Base-by-base conservation (phyloP, 1,140 invertebrate genomes). In the Panagrolaimus sp. region DNA sequence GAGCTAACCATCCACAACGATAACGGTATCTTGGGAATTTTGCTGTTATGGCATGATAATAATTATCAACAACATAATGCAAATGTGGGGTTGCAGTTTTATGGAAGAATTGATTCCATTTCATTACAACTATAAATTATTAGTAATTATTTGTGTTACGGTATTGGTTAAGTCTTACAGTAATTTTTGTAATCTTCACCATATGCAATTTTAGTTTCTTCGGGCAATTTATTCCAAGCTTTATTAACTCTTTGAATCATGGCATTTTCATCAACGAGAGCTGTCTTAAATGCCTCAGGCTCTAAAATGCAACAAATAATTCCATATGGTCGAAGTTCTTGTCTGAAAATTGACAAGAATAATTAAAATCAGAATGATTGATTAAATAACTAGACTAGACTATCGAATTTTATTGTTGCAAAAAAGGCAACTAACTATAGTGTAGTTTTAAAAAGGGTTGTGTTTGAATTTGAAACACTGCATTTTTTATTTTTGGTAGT, bases 1-100 rank as follows among this genome's bases (percentile, higher is more conserved):
- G 48, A 1, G 76, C 65, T 38, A 78, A 78, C 70, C 73, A 79
- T 0, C 76, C 76, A 66, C 76, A 78, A 17, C 78, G 67, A 65
- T 78, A 78, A 10, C 76, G 78, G 15, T 47, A 73, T 48, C 76
- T 43, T 21, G 77, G 77, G 65, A 73, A 79, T 15, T 63, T 62
- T n/a, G 77, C 77, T 12, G 77, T 79, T 9, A 79, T 64, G 9
- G 78, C 77, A 46, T 79, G 77, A 67, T 74, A 79, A 44, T 79
- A 79, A 45, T 74, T 75, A 45, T 79, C 77, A 21, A 79, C 77
- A n/a, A 79, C 77, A n/a, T 78, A 71, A 47, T 72, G 43, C 43
- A 77, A 68, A 28, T 73, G 77, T 15, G 65, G 45, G 1, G 77
- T 73, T 5, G 72, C 75, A 43, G 71, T 43, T 7, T 55, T 17